Conservation (phyloP, 2,113 vertebrate species). For the Microtus richardsoni region DNA sequence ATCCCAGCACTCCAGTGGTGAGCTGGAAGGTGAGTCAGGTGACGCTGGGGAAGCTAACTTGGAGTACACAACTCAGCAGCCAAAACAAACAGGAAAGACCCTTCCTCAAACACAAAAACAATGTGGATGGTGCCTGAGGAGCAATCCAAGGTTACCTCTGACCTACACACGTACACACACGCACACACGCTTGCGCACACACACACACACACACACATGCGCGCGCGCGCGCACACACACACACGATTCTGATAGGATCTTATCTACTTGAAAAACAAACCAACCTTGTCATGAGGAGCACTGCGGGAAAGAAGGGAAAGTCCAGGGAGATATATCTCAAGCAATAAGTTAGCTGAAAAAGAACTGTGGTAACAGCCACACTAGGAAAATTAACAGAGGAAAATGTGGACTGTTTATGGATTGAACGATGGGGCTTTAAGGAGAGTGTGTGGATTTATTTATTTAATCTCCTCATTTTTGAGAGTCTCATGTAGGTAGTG, state of each 20-base stretch:
- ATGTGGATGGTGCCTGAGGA: neutral
- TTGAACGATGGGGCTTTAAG: neutral
- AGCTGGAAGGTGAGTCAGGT: neutral
- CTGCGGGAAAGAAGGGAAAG: neutral
- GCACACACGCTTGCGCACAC: no score
- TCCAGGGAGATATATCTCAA: neutral
- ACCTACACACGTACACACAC: neutral
- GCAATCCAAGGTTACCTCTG: neutral
- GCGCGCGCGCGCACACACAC: no score
- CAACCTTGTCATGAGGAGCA: neutral
- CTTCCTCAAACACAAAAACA: neutral
- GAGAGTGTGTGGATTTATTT: neutral
- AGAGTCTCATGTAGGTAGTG: neutral
- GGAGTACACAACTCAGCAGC: neutral
- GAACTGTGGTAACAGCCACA: neutral
- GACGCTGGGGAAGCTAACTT: neutral
- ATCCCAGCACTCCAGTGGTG: neutral
- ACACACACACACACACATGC: neutral
- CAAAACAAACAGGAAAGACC: neutral
- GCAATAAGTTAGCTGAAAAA: neutral
- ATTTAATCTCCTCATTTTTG: neutral
- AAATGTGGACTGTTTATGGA: neutral
- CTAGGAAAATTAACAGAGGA: neutral
- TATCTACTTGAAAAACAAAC: neutral
- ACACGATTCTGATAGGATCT: neutral